Base-by-base conservation (phyloP, 2,113 vertebrate genomes). In the Oryzias curvinotus region DNA sequence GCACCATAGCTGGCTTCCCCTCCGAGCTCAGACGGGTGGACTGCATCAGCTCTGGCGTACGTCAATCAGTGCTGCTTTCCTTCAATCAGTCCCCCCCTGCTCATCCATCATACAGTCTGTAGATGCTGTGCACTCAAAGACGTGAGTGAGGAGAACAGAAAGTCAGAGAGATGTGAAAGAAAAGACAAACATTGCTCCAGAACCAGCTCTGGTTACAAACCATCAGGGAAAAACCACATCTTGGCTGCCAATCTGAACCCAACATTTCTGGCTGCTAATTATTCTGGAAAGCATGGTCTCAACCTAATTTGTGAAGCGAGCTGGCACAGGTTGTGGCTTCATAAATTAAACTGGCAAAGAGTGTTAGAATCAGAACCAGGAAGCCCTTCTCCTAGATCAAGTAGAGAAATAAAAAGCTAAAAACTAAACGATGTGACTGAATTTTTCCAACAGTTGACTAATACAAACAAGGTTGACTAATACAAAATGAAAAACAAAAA, bases 171-270 rank as follows among this genome's bases (percentile, higher is more conserved):
- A 7, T 23, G 21, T 3, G 4, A 7, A 28, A 28, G 47, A 61
- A 75, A 48, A 71, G 21, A 74, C 60, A 73, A 65, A 84, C 63
- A 56, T 52, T 36, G 57, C 21, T 73, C 54, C 80, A 84, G 62
- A 48, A 75, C 71, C 56, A 59, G 72, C 70, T 89, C 76, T 47
- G 8, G 73, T 88, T 87, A 70, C 84, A 88, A 83, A 75, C 77
- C 83, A 70, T 70, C 64, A 52, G 82, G 78, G 82, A 85, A 23
- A 28, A 28, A 28, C 4, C 56, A 17, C 48, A 14, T 18, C 41
- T 47, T 26, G 1, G 28, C 68, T 62, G 77, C 69, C 71, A 66
- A 59, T 60, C 6, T 67, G 43, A 81, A 77, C 73, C 57, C 52
- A 6, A 63, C 51, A 54, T 13, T 67, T 77, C 67, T 66, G 83